Evolutionary conservation across 2,797 vertebrate species (phyloP), one percentile per base, ranked within the genome.

Genomic region (Peromyscus melanophrys): DNA sequence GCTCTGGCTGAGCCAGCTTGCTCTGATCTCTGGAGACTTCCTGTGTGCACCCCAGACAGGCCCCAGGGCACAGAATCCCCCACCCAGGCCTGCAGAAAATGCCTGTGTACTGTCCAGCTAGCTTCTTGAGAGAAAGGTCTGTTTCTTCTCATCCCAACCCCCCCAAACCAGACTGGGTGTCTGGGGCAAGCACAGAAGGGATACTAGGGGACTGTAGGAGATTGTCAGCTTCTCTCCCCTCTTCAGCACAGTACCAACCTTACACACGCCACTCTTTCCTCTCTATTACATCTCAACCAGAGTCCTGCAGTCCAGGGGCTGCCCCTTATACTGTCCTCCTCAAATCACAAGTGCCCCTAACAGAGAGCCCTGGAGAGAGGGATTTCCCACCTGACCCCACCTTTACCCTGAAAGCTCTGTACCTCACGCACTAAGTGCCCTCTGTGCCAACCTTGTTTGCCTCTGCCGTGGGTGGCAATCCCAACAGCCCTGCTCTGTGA

Each of bases 11-110:
- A 55, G 78, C 86, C 2, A 19, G 57, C 0, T 77, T 16, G 5
- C 40, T 10, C 59, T 84, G 75, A 94, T 92, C 84, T 96, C 92
- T 37, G 77, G 31, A 65, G 67, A 92, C 59, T 95, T 97, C 90
- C 90, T 84, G 63, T 90, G 89, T 46, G 59, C 40, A n/a, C 76
- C 61, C 89, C 89, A 87, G 90, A 95, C 81, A 27, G 67, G 86
- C 96, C 94, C 93, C 19, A 11, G 63, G 67, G 93, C 92, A 75
- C 17, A 19, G 52, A 49, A n/a, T 71, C 65, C 29, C 29, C 89
- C 0, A 0, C 40, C 27, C 0, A 1, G 52, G 21, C 77, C 4
- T 16, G 46, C 85, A 90, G 88, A 94, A 88, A 78, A 75, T 2
- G 29, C 69, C 87, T 84, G 69, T 93, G 94, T 90, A 29, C 65